These are phyloP conservation scores for Myzus persicae DNA, from an alignment of 1,140 invertebrate species.

Conservation along the genomic window DNA sequence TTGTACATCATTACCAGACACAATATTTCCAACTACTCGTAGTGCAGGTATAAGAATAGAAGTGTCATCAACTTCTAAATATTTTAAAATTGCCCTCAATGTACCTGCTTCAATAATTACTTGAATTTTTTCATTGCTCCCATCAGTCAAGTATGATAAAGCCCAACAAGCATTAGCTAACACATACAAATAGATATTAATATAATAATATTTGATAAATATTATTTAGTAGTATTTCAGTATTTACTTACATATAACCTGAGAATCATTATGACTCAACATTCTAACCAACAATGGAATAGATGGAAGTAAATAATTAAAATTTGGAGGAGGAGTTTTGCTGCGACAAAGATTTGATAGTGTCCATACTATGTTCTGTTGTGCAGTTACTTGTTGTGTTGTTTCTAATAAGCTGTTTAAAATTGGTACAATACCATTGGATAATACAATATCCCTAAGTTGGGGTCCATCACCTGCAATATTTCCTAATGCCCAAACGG, in stretches of 20 bases:
- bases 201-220: not conserved
- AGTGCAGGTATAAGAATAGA: constrained; percentile 89
- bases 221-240: not conserved
- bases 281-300: constrained; percentile 83
- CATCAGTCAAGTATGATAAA: constrained; percentile 94
- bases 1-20: constrained; percentile 81
- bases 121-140: constrained; percentile 92
- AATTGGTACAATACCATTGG: constrained; percentile 69
- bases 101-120: constrained; percentile 77
- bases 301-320: constrained; percentile 79
- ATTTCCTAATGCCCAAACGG: constrained; percentile 97
- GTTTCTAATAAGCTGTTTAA: constrained; percentile 19
- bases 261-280: constrained; percentile 77
- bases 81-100: constrained; percentile 78
- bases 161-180: constrained; percentile 95
- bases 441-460: constrained; percentile 79
- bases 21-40: constrained; percentile 86
- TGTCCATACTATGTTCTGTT: constrained; percentile 85
- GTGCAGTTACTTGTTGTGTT: constrained; percentile 62
- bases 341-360: constrained; percentile 92
- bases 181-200: constrained; percentile 60
- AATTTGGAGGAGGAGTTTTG: constrained; percentile 86
- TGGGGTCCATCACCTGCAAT: constrained; percentile 89
- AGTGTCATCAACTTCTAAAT: constrained; percentile 77
- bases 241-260: constrained; percentile 72